Evolutionary conservation across 2,888 invertebrate genomes (phyloP), one percentile per base, ranked within the genome.

Genomic region (Drosophila meridionalis): DNA sequence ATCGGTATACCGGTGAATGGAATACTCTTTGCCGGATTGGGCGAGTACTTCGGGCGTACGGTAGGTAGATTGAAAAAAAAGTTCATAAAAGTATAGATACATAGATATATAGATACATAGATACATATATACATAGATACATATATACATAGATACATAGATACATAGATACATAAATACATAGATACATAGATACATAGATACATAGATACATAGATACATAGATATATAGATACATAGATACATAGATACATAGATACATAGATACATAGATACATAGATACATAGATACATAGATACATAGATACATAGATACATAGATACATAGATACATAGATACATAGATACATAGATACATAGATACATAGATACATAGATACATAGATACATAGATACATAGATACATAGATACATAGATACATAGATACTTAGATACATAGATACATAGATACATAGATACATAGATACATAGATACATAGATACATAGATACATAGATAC

Each of bases 11-110:
- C 93, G 26, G 91, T 93, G 4, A 93, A 93, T 80, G 93, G 93
- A 69, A 96, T 96, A 80, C 93, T 96, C 20, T 95, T 97, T 72
- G 96, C 96, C 9, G 96, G 96, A 11, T 94, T 98, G 30, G 98
- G 98, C 61, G 97, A 97, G 91, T 97, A 96, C 93, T 98, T 98
- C 90, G 96, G 96, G 63, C 94, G 94, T 82, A 96, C 96, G 94
- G 97, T 97, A 93, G 94, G 94, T 92, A 42, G 5, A 26, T 28
- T 8, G 26, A 67, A n/a, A n/a, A n/a, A 4, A 32, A 4, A 45
- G 26, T 20, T 20, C 20, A 45, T 11, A 11, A 3, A 47, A 2
- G 5, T 1, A 53, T 36, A 26, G 8, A 38, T 36, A 20, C 14
- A 50, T 11, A 11, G 0, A 45, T 32, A 48, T 6, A 38, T 28